phyloP scores from a whole-genome alignment of 1,140 invertebrate genomes.

The Caenorhabditis brenneri region DNA sequence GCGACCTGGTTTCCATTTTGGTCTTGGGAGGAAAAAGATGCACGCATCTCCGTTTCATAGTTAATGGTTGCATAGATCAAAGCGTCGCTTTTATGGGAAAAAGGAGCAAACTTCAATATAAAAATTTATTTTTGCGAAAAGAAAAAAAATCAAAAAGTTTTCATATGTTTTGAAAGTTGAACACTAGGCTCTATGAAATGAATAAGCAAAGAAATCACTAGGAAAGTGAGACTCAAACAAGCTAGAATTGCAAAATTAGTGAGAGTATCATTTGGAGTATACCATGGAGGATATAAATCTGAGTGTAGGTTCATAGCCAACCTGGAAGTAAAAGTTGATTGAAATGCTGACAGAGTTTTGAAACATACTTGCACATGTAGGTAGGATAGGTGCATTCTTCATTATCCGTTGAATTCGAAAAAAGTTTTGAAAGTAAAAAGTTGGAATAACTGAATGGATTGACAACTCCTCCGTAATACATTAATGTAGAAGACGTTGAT shows the following conservation, averaged over 20 bases:
- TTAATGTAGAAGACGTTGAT: neutral
- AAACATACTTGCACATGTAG: constrained; percentile 1
- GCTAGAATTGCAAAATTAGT: constrained; percentile 7
- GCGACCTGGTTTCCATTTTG: neutral
- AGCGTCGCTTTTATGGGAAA: neutral
- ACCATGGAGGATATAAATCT: constrained; percentile 24
- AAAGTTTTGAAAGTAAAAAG: neutral
- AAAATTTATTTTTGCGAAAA: neutral
- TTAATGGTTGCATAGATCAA: neutral
- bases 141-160: neutral
- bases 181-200: constrained; percentile 7
- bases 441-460: constrained; percentile 29
- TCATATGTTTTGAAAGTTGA: constrained; percentile 10
- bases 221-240: neutral
- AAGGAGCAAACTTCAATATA: neutral
- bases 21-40: neutral
- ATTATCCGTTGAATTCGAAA: neutral
- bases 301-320: constrained; percentile 3
- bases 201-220: constrained; percentile 8
- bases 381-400: neutral
- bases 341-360: too few species aligned
- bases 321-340: neutral
- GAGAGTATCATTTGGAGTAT: constrained; percentile 5
- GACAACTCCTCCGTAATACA: neutral
- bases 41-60: neutral